These are phyloP conservation scores for Pachliopta kotzebuea DNA, from an alignment of 2,888 invertebrate species.

Conservation along the genomic window DNA sequence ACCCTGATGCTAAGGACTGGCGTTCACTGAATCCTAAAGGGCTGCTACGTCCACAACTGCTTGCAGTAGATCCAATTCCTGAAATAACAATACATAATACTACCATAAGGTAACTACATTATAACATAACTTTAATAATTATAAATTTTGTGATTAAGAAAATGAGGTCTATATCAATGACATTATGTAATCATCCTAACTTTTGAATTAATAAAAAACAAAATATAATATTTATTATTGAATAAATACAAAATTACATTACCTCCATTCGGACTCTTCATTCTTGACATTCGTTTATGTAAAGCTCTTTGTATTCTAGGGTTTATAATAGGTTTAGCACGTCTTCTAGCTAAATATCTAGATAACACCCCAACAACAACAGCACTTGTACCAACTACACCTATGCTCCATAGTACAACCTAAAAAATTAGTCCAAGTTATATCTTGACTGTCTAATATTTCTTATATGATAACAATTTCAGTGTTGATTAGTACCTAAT, in stretches of 20 bases:
- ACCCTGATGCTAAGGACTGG: conserved; percentile 84
- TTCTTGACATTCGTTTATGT: conserved; percentile 82
- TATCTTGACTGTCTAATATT: neutral
- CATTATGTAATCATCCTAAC: neutral
- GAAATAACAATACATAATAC: conserved; percentile 18
- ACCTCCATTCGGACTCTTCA: conserved; percentile 86
- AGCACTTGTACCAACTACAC: conserved; percentile 85
- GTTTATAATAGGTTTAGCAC: conserved; percentile 83
- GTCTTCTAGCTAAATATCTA: conserved; percentile 86
- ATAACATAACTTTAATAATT: neutral
- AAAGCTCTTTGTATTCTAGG: conserved; percentile 78
- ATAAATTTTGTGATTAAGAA: neutral
- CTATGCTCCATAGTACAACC: conserved; percentile 86
- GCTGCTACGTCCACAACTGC: conserved; percentile 83
- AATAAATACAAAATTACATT: conserved; percentile 21
- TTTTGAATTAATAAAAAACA: neutral
- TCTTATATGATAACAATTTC: too few species aligned
- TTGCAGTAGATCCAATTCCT: conserved; percentile 84
- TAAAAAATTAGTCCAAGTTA: conserved; percentile 44
- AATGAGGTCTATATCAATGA: too few species aligned
- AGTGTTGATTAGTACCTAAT: too few species aligned
- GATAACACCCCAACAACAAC: conserved; percentile 91
- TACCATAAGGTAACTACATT: neutral
- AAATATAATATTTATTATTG: neutral
- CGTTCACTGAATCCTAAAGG: conserved; percentile 83